Base-by-base conservation (phyloP, 2,113 vertebrate species). In the Pachyramphus minor region DNA sequence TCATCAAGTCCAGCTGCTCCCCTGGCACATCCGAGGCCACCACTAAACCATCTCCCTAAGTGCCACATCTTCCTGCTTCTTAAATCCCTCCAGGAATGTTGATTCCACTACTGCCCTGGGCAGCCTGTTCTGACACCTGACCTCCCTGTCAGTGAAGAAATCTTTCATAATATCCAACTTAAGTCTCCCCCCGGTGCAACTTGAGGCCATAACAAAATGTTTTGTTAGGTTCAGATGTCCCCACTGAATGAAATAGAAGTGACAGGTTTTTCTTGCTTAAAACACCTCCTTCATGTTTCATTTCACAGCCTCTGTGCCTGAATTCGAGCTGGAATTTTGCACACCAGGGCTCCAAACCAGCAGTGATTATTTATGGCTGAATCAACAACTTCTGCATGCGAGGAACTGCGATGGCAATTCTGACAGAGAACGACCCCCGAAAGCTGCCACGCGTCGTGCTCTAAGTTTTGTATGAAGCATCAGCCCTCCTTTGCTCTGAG, bases 281-380 rank as follows among this genome's bases (percentile, higher is more conserved):
- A 87, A 83, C 17, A 24, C 18, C 21, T 71, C 47, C 31, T 86
- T 80, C 35, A 6, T 3, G 1, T 25, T 45, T 28, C 59, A 55
- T 66, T 78, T 90, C 49, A 24, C 42, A 74, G 44, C 44, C 24
- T 59, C 35, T 6, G 6, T 8, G 55, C 5, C 42, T 60, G 33
- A 45, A 64, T 37, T 39, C 4, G 20, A 72, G 64, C 27, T 67
- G 42, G 63, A 45, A 63, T 86, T 94, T 62, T 84, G 50, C 72
- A 39, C 23, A 56, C n/a, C 41, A 35, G 33, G 25, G 69, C 85
- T 74, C 66, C 49, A 90, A 90, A 6, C 52, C 35, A 55, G 24
- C 60, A 45, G n/a, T 24, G 64, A 63, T 87, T 92, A 64, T 68
- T 94, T 78, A 64, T 72, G 44, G 64, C 73, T 84, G 68, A 84